These are phyloP conservation scores for Sylvilagus floridanus DNA, from an alignment of 2,797 vertebrate species.

Conservation along the genomic window DNA sequence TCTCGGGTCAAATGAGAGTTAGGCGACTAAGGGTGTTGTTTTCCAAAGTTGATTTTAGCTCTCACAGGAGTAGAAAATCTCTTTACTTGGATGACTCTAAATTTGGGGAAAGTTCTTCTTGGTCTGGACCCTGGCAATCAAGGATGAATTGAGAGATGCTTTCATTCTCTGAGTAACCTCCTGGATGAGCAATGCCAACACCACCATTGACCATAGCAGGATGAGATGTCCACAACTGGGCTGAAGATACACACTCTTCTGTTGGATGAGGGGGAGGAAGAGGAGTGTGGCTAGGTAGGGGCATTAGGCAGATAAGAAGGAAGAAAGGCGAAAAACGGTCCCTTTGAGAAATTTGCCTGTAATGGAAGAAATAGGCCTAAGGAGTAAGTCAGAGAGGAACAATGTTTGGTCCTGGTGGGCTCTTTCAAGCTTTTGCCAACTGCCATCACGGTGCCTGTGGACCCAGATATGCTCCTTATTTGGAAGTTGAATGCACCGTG, in stretches of 20 bases:
- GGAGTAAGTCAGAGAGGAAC: not conserved
- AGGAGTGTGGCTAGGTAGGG: not conserved
- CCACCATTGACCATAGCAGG: not conserved
- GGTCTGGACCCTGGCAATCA: not conserved
- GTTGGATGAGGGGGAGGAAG: not conserved
- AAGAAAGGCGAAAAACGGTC: not conserved
- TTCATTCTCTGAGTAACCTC: not conserved
- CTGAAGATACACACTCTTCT: not conserved
- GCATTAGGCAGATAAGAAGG: not conserved
- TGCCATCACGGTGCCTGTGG: not conserved
- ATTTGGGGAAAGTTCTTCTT: not conserved
- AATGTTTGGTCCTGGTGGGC: not conserved
- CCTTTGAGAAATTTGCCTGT: not conserved
- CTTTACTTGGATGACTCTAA: conserved; percentile 35
- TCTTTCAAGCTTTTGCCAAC: not conserved
- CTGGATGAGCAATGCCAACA: not conserved
- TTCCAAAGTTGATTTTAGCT: conserved; percentile 62
- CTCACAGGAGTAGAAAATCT: not conserved
- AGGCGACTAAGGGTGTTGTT: conserved; percentile 15
- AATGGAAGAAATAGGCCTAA: not conserved
- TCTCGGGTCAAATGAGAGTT: not conserved
- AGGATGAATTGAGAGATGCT: conserved; percentile 1
- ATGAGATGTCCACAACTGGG: not conserved
- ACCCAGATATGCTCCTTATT: not conserved
- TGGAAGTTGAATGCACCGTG: not conserved